phyloP scores from a whole-genome alignment of 2,797 vertebrate species.

The Sphaeramia orbicularis region DNA sequence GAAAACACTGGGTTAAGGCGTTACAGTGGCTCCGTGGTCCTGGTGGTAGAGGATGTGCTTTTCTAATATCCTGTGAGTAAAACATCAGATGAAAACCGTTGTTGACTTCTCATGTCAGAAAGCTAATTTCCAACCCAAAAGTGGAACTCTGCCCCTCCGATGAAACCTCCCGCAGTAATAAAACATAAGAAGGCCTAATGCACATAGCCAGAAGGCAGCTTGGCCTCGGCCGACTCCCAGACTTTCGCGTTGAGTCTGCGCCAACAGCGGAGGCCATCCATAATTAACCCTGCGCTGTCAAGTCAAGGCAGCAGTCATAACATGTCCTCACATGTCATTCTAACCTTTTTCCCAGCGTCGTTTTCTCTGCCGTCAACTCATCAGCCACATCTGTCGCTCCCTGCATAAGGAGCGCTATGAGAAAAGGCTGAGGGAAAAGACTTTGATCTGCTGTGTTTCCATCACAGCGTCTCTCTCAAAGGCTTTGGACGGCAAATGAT shows the following conservation, averaged over 20 bases:
- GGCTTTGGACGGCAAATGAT: slow-evolving; percentile 58
- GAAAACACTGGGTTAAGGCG: too few species aligned
- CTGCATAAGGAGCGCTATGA: slow-evolving; percentile 43
- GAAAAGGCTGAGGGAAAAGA: slow-evolving; percentile 35
- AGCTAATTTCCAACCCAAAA: slow-evolving; percentile 52
- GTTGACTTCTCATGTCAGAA: slow-evolving; percentile 64
- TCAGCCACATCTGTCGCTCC: slow-evolving; percentile 68
- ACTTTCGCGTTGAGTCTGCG: slow-evolving; percentile 55
- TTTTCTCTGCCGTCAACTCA: slow-evolving; percentile 68
- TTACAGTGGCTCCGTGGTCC: slow-evolving; percentile 1
- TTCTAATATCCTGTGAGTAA: slow-evolving; percentile 53
- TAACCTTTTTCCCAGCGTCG: slow-evolving; percentile 63
- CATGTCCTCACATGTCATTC: slow-evolving; percentile 76
- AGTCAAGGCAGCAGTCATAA: slow-evolving; percentile 69
- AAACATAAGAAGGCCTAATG: slow-evolving; percentile 72
- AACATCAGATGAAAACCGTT: slow-evolving; percentile 58
- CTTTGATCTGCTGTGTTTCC: slow-evolving; percentile 71
- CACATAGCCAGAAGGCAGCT: slow-evolving; percentile 66
- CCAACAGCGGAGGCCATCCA: slow-evolving; percentile 73
- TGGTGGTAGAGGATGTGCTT: slow-evolving; percentile 27
- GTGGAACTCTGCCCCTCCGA: slow-evolving; percentile 36
- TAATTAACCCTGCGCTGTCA: slow-evolving; percentile 80
- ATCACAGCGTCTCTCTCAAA: slow-evolving; percentile 60
- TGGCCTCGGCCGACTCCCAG: slow-evolving; percentile 50
- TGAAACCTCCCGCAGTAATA: slow-evolving; percentile 66